These are phyloP conservation scores for Pyrgilauda ruficollis DNA, from an alignment of 2,113 vertebrate species.

Conservation along the genomic window DNA sequence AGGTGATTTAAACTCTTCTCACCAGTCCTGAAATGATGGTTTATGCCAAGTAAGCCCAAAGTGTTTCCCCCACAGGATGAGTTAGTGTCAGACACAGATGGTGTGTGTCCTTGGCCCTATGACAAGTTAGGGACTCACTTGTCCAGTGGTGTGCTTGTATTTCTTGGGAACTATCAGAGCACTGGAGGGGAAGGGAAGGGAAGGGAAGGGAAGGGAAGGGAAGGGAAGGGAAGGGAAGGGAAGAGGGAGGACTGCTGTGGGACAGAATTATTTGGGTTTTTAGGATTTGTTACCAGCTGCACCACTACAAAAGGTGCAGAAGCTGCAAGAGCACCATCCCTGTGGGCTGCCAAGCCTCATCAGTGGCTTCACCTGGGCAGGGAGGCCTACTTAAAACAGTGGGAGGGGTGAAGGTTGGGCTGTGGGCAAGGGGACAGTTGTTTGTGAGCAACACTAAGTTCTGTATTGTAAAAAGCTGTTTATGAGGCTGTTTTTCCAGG, in stretches of 20 bases:
- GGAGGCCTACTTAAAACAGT: neutral
- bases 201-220: neutral
- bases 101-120: neutral
- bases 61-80: neutral
- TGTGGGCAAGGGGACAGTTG: neutral
- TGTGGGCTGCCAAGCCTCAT: neutral
- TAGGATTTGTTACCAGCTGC: neutral
- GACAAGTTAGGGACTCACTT: fast-evolving
- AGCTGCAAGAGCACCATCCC: neutral
- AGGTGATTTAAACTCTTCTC: neutral
- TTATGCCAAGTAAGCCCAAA: neutral
- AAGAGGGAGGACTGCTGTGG: neutral
- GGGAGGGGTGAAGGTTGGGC: fast-evolving
- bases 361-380: neutral
- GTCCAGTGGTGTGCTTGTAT: fast-evolving
- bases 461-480: neutral
- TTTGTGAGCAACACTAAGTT: neutral
- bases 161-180: neutral
- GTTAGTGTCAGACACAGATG: neutral
- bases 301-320: neutral
- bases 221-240: neutral
- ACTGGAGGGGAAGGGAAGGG: neutral
- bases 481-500: neutral
- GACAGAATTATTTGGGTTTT: neutral
- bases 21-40: neutral